Percentiles rank a stretch among this genome's conserved stretches.
Conservation (phyloP, 2,113 vertebrate genomes). For the Corythaixoides concolor region DNA sequence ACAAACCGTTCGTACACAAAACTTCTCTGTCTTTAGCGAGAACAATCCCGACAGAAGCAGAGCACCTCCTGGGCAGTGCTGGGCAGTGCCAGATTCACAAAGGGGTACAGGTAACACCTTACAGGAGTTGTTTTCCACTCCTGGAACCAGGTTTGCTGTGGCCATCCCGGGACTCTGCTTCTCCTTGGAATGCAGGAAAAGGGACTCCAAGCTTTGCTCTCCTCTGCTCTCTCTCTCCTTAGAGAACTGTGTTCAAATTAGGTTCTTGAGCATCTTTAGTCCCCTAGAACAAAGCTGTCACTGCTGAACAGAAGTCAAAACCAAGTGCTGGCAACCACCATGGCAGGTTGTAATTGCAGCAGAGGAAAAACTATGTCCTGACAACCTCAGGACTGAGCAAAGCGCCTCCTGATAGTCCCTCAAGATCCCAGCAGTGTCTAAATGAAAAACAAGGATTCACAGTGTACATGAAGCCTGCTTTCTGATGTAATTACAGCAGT, state of each 20-base stretch:
- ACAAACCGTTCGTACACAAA: neutral
- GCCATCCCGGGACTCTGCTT: neutral
- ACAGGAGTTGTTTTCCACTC: neutral
- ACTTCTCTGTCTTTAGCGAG: neutral
- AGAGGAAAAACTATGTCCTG: neutral
- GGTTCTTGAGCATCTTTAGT: neutral
- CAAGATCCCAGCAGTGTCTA: neutral
- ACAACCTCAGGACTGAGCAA: neutral
- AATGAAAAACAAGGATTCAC: neutral
- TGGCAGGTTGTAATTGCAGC: neutral
- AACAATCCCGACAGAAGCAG: neutral
- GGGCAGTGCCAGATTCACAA: neutral
- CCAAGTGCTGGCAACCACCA: neutral
- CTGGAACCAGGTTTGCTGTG: neutral
- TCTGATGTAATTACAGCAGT: neutral
- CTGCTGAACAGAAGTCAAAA: neutral
- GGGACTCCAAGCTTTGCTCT: neutral
- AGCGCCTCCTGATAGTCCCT: neutral
- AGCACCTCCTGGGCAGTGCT: no score
- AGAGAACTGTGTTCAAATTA: neutral
- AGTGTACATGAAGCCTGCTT: neutral
- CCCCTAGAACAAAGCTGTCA: neutral
- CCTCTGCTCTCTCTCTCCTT: neutral
- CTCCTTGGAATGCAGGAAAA: neutral
- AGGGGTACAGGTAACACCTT: neutral